Base-by-base conservation (phyloP, 2,888 invertebrate genomes). In the Helobdella robusta region DNA sequence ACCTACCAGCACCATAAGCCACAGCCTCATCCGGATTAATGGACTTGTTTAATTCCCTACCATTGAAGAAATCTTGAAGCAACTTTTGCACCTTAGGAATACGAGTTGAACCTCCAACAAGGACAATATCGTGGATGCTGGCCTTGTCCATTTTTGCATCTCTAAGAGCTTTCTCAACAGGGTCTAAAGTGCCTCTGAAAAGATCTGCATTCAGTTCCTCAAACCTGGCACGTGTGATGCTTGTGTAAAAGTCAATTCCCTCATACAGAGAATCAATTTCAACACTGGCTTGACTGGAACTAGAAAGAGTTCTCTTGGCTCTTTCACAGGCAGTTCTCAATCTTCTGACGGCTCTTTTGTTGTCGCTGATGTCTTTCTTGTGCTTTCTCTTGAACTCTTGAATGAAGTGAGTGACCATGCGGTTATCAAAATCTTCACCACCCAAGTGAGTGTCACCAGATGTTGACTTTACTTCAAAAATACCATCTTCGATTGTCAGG, bases 1-100 rank as follows among this genome's bases (percentile, higher is more conserved):
- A 63, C 15, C 70, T 68, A 73, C 68, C 60, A 68, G 61, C 69
- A 68, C 68, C 69, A 46, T 67, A 70, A 18, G 67, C 65, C 11
- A 69, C 67, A 34, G 69, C 68, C 70, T 80, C 80, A 73, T 80
- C 79, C 30, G 80, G 80, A 70, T 80, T 80, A 71, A 80, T 80
- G 66, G 78, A 78, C 70, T 79, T 79, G 73, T 78, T 79, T 66
- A 80, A 70, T 67, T 79, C 79, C 68, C 79, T 78, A 58, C 78
- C 79, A 70, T 78, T 78, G 74, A 80, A 80, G 73, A 77, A 79
- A 66, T 79, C 79, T 68, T 95, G 93, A 67, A 98, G 84, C 67
- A 97, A 84, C 79, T 94, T 92, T 82, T 97, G 95, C 73, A 97
- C 90, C 82, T 93, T 95, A 65, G 95, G 97, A 76, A 97, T 95